A percentile compares a stretch with the other conserved stretches of the same genome.
Evolutionary conservation across 2,797 vertebrate species (phyloP).

Genomic region (Dipus sagitta): DNA sequence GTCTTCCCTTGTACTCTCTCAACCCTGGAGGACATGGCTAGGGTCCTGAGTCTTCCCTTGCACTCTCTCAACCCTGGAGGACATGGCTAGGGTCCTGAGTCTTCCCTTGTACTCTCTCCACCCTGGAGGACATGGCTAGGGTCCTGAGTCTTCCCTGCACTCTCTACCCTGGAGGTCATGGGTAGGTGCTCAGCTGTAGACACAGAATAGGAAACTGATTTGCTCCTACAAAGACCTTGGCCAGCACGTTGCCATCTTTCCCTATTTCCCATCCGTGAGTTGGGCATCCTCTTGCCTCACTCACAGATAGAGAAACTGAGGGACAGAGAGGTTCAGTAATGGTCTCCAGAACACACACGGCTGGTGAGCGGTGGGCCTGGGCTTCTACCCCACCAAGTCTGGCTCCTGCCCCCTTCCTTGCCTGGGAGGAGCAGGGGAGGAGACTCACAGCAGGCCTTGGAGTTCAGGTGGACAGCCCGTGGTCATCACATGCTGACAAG

Average conservation of each 20-base stretch:
- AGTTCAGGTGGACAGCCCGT: rapidly evolving
- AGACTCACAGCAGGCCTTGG: background rate
- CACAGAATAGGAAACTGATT: no score
- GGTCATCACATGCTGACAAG: background rate
- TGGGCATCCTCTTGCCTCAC: background rate
- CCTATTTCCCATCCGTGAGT: background rate
- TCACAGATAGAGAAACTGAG: slow-evolving; percentile 41
- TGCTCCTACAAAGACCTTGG: background rate
- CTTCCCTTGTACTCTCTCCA: no score
- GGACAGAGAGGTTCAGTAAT: background rate
- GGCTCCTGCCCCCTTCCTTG: background rate
- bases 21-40: no score
- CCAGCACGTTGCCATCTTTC: background rate
- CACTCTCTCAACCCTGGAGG: no score
- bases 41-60: no score
- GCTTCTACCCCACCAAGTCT: background rate
- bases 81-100: no score
- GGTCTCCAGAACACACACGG: background rate
- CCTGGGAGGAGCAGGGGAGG: background rate
- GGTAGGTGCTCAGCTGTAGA: no score
- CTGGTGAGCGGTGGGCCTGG: background rate
- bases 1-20: no score
- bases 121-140: no score
- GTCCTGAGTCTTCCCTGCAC: no score
- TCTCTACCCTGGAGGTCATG: no score